Conservation (phyloP, 2,888 invertebrate species). For the Crossocerus cetratus region DNA sequence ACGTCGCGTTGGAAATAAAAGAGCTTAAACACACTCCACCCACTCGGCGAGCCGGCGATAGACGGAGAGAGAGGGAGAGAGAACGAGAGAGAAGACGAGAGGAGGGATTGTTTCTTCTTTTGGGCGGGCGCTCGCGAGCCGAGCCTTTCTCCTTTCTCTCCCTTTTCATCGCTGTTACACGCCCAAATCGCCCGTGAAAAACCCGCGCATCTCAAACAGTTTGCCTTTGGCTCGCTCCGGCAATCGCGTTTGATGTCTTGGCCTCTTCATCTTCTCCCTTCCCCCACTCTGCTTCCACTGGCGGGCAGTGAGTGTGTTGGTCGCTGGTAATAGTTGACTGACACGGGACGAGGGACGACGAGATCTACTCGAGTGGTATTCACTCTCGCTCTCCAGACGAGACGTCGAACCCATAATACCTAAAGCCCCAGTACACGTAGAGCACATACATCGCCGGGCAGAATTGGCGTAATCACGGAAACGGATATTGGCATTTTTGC, state of each 20-base stretch:
- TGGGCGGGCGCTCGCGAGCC: slow-evolving; percentile 19
- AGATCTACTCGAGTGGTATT: no score
- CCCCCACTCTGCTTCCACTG: background rate
- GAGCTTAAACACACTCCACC: slow-evolving; percentile 51
- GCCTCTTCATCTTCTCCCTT: background rate
- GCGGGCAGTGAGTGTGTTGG: background rate
- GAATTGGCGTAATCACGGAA: no score
- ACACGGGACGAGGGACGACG: no score
- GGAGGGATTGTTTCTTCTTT: slow-evolving; percentile 33
- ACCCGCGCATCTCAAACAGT: slow-evolving; percentile 17
- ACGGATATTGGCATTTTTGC: no score
- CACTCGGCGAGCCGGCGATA: background rate
- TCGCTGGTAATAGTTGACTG: background rate
- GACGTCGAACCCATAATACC: no score
- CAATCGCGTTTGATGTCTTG: slow-evolving; percentile 16
- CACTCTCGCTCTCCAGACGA: no score
- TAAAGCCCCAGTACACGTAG: no score
- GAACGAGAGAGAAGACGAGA: background rate
- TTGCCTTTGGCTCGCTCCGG: slow-evolving; percentile 10
- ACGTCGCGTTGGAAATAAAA: slow-evolving; percentile 59
- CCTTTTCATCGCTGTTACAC: slow-evolving; percentile 24
- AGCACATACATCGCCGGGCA: no score
- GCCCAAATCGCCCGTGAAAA: slow-evolving; percentile 47
- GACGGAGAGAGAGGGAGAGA: no score
- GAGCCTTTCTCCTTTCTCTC: background rate